Base-by-base conservation (phyloP, 2,888 invertebrate genomes). In the Metallyticus violacea region DNA sequence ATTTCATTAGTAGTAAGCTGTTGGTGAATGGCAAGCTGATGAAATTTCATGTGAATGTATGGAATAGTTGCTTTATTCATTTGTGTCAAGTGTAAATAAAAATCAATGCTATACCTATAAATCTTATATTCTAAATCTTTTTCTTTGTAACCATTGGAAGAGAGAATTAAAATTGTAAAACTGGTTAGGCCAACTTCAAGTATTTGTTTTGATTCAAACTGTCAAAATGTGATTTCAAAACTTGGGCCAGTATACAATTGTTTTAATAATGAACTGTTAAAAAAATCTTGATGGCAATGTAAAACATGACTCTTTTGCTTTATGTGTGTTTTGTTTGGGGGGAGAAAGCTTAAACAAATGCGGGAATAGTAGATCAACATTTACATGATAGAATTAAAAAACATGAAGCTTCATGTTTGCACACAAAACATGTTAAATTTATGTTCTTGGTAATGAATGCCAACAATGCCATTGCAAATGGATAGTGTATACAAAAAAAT, bases 281-380 rank as follows among this genome's bases (percentile, higher is more conserved):
- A 28, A 1, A 30, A 86, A n/a, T 7, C 78, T 27, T 15, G 15
- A 7, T 86, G 86, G 86, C 26, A 29, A 83, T 4, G 9, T 26
- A 6, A 86, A 77, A 79, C 84, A 86, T 22, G 29, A 85, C n/a
- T 85, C 0, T 87, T 87, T 88, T 89, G 89, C 87, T 90, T 89
- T 88, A 89, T 89, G 15, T 89, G 89, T 87, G 77, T 89, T 81
- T 81, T 90, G 79, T 89, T 88, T 88, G 89, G 88, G 76, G 28
- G 1, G 40, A 79, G 7, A 77, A 76, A n/a, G 2, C 62, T 4
- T 89, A 88, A 88, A 81, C 87, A 6, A 86, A 78, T 3, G 78
- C 26, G 77, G 89, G 89, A n/a, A 85, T 88, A 76, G 88, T 27
- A 40, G 88, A 88, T 87, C 85, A 88, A 85, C 88, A 88, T 81